A percentile compares a stretch with the other conserved stretches of the same genome.
These are phyloP conservation scores for Corythoichthys haematopterus DNA, from an alignment of 2,113 vertebrate species.

Conservation along the genomic window DNA sequence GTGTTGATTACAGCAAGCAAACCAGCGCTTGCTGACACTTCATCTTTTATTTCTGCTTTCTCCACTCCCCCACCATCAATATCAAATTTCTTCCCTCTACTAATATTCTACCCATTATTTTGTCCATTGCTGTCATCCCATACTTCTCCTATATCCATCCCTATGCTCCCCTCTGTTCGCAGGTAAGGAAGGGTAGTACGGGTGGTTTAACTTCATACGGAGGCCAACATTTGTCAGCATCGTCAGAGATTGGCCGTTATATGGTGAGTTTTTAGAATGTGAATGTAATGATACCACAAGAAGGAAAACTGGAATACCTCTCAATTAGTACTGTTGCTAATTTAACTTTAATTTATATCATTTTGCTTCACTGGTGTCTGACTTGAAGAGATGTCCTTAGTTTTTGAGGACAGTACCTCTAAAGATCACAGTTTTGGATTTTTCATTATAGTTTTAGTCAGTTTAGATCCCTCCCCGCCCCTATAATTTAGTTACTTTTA, in stretches of 20 bases:
- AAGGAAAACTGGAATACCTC: background rate
- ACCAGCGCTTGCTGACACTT: constrained; percentile 27
- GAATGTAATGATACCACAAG: background rate
- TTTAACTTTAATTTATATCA: no score
- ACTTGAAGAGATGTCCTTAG: no score
- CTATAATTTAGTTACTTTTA: no score
- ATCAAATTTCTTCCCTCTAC: constrained; percentile 3
- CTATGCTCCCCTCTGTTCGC: constrained; percentile 28
- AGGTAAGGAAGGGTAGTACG: constrained; percentile 88
- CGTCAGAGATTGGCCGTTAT: constrained; percentile 84
- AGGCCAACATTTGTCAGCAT: constrained; percentile 81
- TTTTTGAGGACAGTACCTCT: no score
- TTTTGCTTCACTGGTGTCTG: no score
- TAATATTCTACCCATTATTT: constrained; percentile 24
- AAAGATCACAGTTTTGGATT: no score
- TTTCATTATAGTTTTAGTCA: no score
- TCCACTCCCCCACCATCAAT: constrained; percentile 2
- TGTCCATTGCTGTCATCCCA: constrained; percentile 6
- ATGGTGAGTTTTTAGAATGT: constrained; percentile 70
- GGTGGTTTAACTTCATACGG: constrained; percentile 80
- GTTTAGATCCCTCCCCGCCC: no score
- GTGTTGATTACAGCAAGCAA: constrained; percentile 14
- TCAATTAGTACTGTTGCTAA: no score
- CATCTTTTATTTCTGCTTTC: constrained; percentile 27
- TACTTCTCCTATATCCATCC: constrained; percentile 19